Conservation (phyloP, 2,797 vertebrate genomes). For the Channa striata region DNA sequence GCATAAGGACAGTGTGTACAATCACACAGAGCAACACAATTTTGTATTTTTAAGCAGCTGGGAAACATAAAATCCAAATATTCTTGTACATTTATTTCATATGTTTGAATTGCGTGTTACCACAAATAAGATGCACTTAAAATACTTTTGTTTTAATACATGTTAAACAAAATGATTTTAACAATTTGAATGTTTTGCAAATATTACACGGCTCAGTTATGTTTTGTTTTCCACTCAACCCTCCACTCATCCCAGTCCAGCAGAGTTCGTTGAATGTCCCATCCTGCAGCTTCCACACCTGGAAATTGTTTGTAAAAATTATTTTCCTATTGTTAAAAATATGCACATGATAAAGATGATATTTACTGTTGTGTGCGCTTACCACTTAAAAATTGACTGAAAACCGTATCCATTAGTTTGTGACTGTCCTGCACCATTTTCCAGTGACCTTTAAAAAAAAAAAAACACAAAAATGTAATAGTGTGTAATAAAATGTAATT, state of each 20-base stretch:
- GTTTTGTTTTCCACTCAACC: constrained; percentile 88
- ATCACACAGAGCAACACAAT: neutral
- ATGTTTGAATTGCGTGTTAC: too few species aligned
- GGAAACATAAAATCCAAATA: neutral
- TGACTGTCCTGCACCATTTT: constrained; percentile 79
- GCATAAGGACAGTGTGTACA: neutral
- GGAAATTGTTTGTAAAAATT: constrained; percentile 17
- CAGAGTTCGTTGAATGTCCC: constrained; percentile 87
- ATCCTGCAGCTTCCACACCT: constrained; percentile 85
- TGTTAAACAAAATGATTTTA: neutral
- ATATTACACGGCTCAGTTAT: constrained; percentile 63
- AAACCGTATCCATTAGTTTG: constrained; percentile 73
- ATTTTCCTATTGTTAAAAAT: neutral
- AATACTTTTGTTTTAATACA: constrained; percentile 27
- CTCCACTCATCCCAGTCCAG: constrained; percentile 93
- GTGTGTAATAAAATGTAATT: neutral
- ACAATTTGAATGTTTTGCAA: neutral
- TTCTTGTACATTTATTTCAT: neutral
- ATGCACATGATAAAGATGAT: neutral
- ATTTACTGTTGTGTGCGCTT: neutral
- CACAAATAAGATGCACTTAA: neutral
- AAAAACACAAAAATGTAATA: neutral
- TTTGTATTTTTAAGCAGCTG: neutral
- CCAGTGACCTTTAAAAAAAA: constrained; percentile 67
- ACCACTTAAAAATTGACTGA: constrained; percentile 82